Base-by-base conservation (phyloP, 2,113 vertebrate genomes). In the Prionailurus viverrinus region DNA sequence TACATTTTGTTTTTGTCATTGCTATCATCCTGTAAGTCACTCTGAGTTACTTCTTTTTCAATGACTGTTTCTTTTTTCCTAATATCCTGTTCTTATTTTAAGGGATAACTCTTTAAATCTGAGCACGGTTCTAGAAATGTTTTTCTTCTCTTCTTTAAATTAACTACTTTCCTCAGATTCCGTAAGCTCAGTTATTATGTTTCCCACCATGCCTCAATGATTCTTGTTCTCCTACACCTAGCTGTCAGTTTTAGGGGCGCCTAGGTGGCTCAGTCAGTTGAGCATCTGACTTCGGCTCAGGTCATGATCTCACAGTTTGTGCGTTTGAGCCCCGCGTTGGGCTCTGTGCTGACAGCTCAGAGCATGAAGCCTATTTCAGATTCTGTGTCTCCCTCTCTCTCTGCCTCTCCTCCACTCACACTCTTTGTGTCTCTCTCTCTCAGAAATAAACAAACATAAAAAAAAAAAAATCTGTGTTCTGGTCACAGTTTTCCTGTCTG, bases 21-120 rank as follows among this genome's bases (percentile, higher is more conserved):
- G 13, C 18, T 48, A 81, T 10, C 7, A 27, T 58, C 51, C 25
- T 61, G 66, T 82, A 93, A 23, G 58, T 45, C 18, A 69, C 14
- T 69, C 7, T 41, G 23, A 91, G 4, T 55, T 95, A 14, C 23
- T 92, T 96, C 18, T 95, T 95, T 85, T 76, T 79, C 65, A 85
- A 13, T 61, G 27, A 80, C 39, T 78, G 5, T 33, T 33, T 73
- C 11, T 61, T 53, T 36, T 25, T 55, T 4, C 19, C 55, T 51
- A 48, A 90, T 16, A 73, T 18, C 6, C 48, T 74, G 4, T 71
- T 83, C 45, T 82, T 83, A 51, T 84, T 89, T 85, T 66, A 91
- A 76, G 48, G 27, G 7, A 81, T 82, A 23, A 74, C 53, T 66
- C 80, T 93, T 85, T 66, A 86, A 74, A 91, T 87, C 31, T 45